A percentile compares a stretch with the other conserved stretches of the same genome.
phyloP scores from a whole-genome alignment of 2,113 vertebrate species.

The Laterallus jamaicensis region DNA sequence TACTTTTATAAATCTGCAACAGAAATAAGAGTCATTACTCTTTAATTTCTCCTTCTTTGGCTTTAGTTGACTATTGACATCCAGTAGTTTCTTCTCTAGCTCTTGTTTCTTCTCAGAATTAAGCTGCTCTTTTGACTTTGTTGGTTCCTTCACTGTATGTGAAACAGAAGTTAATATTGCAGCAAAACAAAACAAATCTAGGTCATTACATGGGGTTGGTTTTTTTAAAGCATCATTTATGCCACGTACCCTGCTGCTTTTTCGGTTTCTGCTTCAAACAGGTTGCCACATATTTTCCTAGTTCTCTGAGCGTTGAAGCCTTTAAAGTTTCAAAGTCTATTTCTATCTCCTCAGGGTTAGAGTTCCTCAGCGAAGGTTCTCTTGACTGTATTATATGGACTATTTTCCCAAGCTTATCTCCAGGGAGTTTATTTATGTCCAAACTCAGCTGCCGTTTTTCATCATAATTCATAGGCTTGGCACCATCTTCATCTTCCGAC shows the following conservation, averaged over 20 bases:
- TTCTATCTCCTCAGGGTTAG: slow-evolving; percentile 83
- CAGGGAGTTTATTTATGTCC: slow-evolving; percentile 88
- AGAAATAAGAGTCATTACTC: slow-evolving; percentile 51
- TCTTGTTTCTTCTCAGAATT: slow-evolving; percentile 70
- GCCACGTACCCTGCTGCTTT: slow-evolving; percentile 71
- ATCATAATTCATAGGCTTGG: slow-evolving; percentile 83
- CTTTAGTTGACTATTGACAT: slow-evolving; percentile 68
- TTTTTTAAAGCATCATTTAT: neutral
- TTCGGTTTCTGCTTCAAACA: slow-evolving; percentile 80
- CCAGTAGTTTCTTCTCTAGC: slow-evolving; percentile 65
- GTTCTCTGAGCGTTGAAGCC: slow-evolving; percentile 83
- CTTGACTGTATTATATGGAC: slow-evolving; percentile 85
- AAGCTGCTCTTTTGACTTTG: slow-evolving; percentile 68
- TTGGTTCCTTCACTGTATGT: slow-evolving; percentile 63
- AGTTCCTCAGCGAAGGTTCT: slow-evolving; percentile 78
- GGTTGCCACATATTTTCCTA: slow-evolving; percentile 83
- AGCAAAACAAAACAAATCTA: neutral
- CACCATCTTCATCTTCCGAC: slow-evolving; percentile 70
- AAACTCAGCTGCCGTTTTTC: slow-evolving; percentile 87
- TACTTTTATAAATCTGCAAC: neutral
- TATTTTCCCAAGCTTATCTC: slow-evolving; percentile 84
- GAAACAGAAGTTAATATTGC: neutral
- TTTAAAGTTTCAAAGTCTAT: slow-evolving; percentile 91
- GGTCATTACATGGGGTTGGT: neutral
- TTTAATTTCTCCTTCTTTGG: slow-evolving; percentile 60